These are phyloP conservation scores for Vannuccia rotundouncinata DNA, from an alignment of 2,888 invertebrate species.

Conservation along the genomic window DNA sequence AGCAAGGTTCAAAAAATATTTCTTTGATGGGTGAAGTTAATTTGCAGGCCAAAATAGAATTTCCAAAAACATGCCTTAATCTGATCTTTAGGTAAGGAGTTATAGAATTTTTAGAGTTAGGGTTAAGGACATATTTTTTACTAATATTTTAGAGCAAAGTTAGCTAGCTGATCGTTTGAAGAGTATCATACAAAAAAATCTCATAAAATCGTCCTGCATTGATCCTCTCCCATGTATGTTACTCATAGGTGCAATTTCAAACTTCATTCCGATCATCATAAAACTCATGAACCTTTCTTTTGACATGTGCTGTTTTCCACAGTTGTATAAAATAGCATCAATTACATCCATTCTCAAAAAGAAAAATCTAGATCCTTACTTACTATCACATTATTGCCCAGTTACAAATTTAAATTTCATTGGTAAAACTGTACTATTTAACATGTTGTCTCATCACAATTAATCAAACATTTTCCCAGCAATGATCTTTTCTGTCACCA, in stretches of 20 bases:
- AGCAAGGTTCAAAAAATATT: too few relatives aligned
- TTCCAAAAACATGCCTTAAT: too few relatives aligned
- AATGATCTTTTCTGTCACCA: background rate
- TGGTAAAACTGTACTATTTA: conserved; percentile 3
- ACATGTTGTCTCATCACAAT: conserved; percentile 1
- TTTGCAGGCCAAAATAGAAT: too few relatives aligned
- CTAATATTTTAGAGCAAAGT: too few relatives aligned
- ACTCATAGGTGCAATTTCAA: conserved; percentile 18
- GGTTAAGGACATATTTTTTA: too few relatives aligned
- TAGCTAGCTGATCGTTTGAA: too few relatives aligned
- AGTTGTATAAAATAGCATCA: conserved; percentile 20
- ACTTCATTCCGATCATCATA: conserved; percentile 4
- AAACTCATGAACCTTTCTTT: conserved; percentile 6
- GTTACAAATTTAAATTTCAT: conserved; percentile 2
- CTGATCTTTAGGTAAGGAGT: too few relatives aligned
- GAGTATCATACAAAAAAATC: conserved; percentile 9
- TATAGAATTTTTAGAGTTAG: too few relatives aligned
- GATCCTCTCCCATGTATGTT: background rate
- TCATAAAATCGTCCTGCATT: background rate
- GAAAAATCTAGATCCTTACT: conserved; percentile 5
- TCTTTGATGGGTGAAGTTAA: too few relatives aligned
- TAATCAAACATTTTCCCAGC: background rate
- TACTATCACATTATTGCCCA: conserved; percentile 6
- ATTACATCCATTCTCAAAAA: conserved; percentile 12
- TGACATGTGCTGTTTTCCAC: background rate